These are phyloP conservation scores for Melierax canorus DNA, from an alignment of 2,113 vertebrate genomes.

Conservation along the genomic window DNA sequence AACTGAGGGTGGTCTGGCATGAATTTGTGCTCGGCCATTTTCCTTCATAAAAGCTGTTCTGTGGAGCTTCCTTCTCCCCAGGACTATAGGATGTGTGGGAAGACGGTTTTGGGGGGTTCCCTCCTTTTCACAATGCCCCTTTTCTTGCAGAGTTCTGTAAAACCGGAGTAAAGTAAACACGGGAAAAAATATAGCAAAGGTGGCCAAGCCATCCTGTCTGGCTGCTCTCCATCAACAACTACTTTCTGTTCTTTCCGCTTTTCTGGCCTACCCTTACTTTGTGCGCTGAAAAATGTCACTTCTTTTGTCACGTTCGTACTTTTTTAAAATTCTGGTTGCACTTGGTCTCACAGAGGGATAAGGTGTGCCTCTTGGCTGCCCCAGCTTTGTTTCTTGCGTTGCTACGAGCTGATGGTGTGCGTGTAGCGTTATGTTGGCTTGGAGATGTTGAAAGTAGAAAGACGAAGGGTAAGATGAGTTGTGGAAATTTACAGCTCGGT, in stretches of 20 bases:
- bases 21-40: conserved; percentile 45
- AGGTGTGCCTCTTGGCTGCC: background rate
- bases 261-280: background rate
- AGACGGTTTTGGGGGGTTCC: background rate
- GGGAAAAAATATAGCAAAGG: background rate
- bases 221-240: background rate
- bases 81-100: background rate
- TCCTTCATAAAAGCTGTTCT: conserved; percentile 1
- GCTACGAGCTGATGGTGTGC: background rate
- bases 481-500: background rate
- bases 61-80: background rate
- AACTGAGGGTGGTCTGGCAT: conserved; percentile 19
- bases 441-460: background rate
- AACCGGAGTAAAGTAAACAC: background rate
- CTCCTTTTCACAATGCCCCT: background rate
- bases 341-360: background rate
- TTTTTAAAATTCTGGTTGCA: background rate
- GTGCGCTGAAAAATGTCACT: background rate
- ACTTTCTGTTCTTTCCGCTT: background rate
- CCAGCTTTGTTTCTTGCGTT: background rate
- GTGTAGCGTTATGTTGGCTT: rapidly evolving
- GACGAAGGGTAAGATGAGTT: background rate
- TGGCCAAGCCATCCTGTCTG: conserved; percentile 16
- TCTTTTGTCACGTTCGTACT: background rate
- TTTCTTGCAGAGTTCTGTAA: background rate